Conservation (phyloP, 2,888 invertebrate species). For the Dysmachus trigonus region DNA sequence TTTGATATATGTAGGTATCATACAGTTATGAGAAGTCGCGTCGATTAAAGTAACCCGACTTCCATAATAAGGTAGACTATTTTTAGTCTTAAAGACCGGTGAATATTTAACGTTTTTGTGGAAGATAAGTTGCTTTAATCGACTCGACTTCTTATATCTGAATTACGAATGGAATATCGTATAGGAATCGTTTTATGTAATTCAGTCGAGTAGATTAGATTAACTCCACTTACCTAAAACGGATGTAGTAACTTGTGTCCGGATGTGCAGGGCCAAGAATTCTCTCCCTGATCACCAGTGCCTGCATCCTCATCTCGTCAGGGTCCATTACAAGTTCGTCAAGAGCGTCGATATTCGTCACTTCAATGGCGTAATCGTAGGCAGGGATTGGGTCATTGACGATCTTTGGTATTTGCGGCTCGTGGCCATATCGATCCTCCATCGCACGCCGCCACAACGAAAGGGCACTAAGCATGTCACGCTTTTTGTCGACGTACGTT, state of each 20-base stretch:
- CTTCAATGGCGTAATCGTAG: constrained; percentile 88
- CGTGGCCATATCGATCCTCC: constrained; percentile 77
- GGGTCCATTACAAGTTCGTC: constrained; percentile 91
- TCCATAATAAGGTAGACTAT: too few species aligned
- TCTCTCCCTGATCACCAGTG: constrained; percentile 88
- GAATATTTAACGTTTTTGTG: too few species aligned
- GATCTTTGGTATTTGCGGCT: constrained; percentile 78
- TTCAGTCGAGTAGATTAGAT: too few species aligned
- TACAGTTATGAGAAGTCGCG: too few species aligned
- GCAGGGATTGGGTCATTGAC: constrained; percentile 80
- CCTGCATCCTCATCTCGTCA: constrained; percentile 97
- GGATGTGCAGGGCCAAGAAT: constrained; percentile 94
- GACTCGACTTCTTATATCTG: too few species aligned
- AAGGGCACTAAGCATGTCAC: constrained; percentile 91
- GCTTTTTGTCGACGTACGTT: constrained; percentile 94
- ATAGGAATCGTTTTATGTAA: too few species aligned
- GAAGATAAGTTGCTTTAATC: too few species aligned
- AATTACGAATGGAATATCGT: too few species aligned
- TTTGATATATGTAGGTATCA: too few species aligned
- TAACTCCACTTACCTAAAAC: constrained; percentile 71
- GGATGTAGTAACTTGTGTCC: constrained; percentile 95
- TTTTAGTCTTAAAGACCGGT: too few species aligned
- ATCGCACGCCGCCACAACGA: constrained; percentile 91
- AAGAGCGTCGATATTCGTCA: constrained; percentile 78
- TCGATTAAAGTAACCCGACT: too few species aligned